These are phyloP conservation scores for Sialia sialis DNA, from an alignment of 2,113 vertebrate genomes.

Conservation along the genomic window DNA sequence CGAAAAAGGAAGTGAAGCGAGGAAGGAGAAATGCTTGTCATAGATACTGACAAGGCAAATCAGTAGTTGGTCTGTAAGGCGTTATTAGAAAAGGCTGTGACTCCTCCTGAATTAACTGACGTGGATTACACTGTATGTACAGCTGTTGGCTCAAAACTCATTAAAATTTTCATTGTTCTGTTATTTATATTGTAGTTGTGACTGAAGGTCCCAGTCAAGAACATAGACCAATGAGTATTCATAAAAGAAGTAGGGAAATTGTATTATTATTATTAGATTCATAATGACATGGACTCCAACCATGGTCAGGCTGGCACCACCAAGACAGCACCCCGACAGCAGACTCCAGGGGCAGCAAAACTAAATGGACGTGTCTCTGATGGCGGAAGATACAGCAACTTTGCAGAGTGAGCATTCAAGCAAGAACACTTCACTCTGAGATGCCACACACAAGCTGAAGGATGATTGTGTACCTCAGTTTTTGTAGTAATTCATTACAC, in stretches of 20 bases:
- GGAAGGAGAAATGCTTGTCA: background rate
- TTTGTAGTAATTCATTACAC: background rate
- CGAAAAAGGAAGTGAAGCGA: background rate
- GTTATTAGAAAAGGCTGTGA: background rate
- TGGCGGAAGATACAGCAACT: background rate
- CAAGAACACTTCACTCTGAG: background rate
- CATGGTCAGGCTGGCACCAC: constrained; percentile 6
- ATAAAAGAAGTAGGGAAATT: background rate
- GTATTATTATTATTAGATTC: constrained; percentile 12
- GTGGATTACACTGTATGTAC: background rate
- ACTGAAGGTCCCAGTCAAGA: background rate
- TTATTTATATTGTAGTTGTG: background rate
- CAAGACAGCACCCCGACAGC: background rate
- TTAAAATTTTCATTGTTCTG: constrained; percentile 8
- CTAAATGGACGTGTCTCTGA: background rate
- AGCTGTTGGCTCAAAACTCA: background rate
- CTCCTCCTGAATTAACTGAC: background rate
- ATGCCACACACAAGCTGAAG: background rate
- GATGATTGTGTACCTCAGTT: background rate
- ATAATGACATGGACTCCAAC: background rate
- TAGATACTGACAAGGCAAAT: background rate
- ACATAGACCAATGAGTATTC: background rate
- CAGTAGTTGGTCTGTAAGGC: background rate
- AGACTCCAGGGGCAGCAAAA: background rate
- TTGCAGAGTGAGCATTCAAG: background rate